These are phyloP conservation scores for Oenanthe melanoleuca DNA, from an alignment of 2,113 vertebrate genomes.

Conservation along the genomic window DNA sequence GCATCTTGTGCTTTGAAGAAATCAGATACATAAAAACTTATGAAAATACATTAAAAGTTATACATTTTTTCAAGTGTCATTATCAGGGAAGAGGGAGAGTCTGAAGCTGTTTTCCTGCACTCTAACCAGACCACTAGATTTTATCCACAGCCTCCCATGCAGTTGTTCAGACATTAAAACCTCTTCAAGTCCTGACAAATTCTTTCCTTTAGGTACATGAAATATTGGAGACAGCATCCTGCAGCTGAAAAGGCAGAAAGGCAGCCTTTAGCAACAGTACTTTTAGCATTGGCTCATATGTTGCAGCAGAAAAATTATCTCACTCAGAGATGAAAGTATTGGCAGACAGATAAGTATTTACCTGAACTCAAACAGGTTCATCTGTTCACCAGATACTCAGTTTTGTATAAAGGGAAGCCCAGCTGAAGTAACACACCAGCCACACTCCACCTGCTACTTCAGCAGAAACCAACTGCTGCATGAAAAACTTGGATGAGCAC, in stretches of 20 bases:
- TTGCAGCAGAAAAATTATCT: background rate
- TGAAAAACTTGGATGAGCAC: background rate
- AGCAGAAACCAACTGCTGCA: background rate
- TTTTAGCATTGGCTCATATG: background rate
- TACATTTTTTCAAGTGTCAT: background rate
- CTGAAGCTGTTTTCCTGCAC: background rate
- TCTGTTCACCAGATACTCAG: background rate
- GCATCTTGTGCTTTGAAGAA: background rate
- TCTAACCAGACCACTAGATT: background rate
- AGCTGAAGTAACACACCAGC: background rate
- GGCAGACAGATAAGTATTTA: background rate
- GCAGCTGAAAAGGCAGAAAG: background rate
- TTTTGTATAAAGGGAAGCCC: background rate
- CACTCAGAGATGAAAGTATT: background rate
- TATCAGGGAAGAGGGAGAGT: background rate
- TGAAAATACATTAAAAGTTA: background rate
- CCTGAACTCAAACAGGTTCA: background rate
- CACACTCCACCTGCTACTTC: background rate
- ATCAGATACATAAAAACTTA: background rate
- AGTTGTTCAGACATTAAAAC: background rate
- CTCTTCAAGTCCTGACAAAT: background rate
- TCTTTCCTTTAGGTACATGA: background rate
- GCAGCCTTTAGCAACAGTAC: background rate
- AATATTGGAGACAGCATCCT: background rate
- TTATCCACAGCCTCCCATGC: background rate